phyloP scores from a whole-genome alignment of 2,888 invertebrate genomes.

The Agrochola litura region DNA sequence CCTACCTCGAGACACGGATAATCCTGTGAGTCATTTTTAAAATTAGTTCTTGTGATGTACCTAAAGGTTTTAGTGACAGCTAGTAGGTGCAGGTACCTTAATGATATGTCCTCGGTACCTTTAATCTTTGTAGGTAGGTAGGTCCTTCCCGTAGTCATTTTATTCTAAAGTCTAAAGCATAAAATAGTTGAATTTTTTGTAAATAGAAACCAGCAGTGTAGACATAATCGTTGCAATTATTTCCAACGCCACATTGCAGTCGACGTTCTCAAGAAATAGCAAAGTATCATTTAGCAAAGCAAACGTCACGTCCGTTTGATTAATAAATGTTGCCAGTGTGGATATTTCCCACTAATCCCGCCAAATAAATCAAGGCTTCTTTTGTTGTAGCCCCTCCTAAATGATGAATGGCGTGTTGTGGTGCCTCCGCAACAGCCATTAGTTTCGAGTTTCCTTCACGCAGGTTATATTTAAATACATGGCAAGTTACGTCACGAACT shows the following conservation, averaged over 20 bases:
- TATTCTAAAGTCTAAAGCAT: background rate
- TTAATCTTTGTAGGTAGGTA: background rate
- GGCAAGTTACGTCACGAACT: slow-evolving; percentile 27
- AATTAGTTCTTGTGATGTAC: background rate
- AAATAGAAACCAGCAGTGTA: background rate
- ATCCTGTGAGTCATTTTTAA: background rate
- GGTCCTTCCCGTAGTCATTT: background rate
- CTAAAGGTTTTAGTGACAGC: background rate
- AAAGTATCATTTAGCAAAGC: slow-evolving; percentile 35
- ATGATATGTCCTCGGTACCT: background rate
- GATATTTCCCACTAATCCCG: slow-evolving; percentile 56
- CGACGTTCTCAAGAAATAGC: slow-evolving; percentile 27
- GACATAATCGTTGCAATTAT: background rate
- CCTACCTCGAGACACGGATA: background rate
- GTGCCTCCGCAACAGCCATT: slow-evolving; percentile 55
- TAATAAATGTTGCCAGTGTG: slow-evolving; percentile 59
- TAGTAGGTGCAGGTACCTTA: too few relatives aligned
- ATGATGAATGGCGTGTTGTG: slow-evolving; percentile 74
- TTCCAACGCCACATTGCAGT: slow-evolving; percentile 6
- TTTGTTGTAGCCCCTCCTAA: slow-evolving; percentile 69
- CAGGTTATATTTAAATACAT: slow-evolving; percentile 34
- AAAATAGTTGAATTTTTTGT: background rate
- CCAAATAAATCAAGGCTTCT: slow-evolving; percentile 70
- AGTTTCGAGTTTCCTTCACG: slow-evolving; percentile 60
- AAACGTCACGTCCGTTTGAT: slow-evolving; percentile 48